These are phyloP conservation scores for Cygnus buccinator DNA, from an alignment of 2,113 vertebrate species.

Conservation along the genomic window DNA sequence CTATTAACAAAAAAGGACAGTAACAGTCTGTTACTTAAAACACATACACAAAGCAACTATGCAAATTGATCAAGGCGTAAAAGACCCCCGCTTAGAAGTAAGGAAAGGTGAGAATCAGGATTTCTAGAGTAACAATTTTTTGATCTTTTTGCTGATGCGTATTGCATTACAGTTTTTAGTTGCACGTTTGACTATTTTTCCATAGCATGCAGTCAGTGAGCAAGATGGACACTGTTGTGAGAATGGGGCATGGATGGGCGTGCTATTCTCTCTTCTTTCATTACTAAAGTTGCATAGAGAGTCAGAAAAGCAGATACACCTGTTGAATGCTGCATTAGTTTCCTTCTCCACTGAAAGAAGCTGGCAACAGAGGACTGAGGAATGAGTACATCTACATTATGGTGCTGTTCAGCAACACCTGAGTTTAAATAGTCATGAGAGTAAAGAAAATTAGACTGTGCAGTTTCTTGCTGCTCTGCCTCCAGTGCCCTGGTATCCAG, in stretches of 20 bases:
- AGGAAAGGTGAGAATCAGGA: neutral
- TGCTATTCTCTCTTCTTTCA: neutral
- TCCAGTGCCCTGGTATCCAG: neutral
- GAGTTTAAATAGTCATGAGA: neutral
- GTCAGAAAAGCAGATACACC: neutral
- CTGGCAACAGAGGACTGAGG: neutral
- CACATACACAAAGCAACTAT: neutral
- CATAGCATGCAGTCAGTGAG: neutral
- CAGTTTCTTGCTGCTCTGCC: neutral
- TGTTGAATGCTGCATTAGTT: neutral
- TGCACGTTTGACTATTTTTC: neutral
- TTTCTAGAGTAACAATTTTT: neutral
- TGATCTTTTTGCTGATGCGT: neutral
- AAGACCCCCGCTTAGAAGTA: neutral
- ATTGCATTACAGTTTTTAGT: neutral
- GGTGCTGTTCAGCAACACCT: rapidly evolving
- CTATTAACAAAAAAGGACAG: neutral
- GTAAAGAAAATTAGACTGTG: neutral
- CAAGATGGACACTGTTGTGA: neutral
- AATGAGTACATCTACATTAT: neutral
- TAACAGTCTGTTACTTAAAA: neutral
- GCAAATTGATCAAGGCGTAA: neutral
- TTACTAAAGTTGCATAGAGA: neutral
- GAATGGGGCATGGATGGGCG: neutral
- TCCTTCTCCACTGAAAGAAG: neutral